Evolutionary conservation across 1,140 invertebrate species (phyloP), one percentile per base, ranked within the genome.

Genomic region (Calosoma granatense): DNA sequence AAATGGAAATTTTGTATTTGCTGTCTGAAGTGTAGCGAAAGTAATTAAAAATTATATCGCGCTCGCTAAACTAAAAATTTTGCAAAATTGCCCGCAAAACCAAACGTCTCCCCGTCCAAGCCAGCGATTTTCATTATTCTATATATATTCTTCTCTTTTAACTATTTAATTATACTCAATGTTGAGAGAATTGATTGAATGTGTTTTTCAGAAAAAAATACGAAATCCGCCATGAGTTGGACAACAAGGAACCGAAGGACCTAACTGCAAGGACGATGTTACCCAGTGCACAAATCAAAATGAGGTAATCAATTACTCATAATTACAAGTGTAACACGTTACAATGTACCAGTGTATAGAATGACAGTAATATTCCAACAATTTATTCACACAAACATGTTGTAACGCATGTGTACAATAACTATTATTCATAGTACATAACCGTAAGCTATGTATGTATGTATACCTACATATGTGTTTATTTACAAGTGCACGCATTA

Each of bases 231-330:
- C 78, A 78, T 76, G 80, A 83, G 65, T 72, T 74, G 64, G 80
- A 82, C 58, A 75, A 68, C 59, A 81, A 81, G 72, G 80, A 82
- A 69, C 74, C 76, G 58, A 82, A 82, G 73, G 81, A 82, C 67
- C 69, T 82, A 65, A 76, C 78, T 61, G 71, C 74, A 63, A 71
- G 78, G 68, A 77, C 73, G 68, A 81, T 82, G 75, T 80, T 80
- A 69, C 77, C 80, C 62, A 80, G 74, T 68, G 72, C 80, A 65
- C 78, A 81, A 72, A 81, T 82, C 68, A 82, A 82, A 79, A 80
- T 82, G 77, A 81, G 81, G 81, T 81, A 75, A 68, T 64, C n/a
- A n/a, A n/a, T n/a, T n/a, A n/a, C n/a, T 61, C 58, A 15, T 22
- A 4, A 14, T 56, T 14, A n/a, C n/a, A n/a, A n/a, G n/a, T n/a